Percentiles rank a stretch among this genome's conserved stretches.
Evolutionary conservation across 2,797 vertebrate genomes (phyloP).

Genomic region (Garrulus glandarius): DNA sequence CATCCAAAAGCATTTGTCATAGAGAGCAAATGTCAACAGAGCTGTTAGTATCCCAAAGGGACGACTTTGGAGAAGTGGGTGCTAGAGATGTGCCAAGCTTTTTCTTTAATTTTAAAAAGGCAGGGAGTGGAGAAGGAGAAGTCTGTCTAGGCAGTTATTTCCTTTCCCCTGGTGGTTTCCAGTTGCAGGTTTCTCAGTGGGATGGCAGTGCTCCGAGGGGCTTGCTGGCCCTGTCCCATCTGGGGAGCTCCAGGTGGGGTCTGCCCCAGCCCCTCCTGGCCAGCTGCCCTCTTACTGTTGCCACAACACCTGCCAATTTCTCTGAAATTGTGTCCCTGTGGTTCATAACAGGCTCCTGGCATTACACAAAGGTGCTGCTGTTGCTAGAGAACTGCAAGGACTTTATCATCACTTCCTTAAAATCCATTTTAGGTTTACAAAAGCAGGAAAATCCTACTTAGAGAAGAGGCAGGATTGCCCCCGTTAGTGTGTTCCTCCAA

Average conservation of each 20-base stretch:
- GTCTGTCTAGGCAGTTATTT: not conserved
- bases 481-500: not conserved
- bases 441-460: constrained; percentile 2
- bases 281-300: not conserved
- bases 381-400: not conserved
- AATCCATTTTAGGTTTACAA: constrained; percentile 14
- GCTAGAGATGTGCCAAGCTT: constrained; percentile 57
- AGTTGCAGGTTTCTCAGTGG: not conserved
- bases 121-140: not conserved
- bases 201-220: not conserved
- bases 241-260: not conserved
- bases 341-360: not conserved
- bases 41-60: not conserved
- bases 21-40: constrained; percentile 40
- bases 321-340: not conserved
- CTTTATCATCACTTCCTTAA: constrained; percentile 13
- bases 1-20: constrained; percentile 53
- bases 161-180: not conserved
- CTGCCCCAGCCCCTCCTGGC: not conserved
- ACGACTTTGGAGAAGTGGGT: not conserved
- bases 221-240: not conserved
- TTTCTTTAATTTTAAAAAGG: not conserved
- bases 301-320: fast-evolving
- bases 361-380: not conserved
- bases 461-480: not conserved